phyloP scores from a whole-genome alignment of 2,113 vertebrate species.

The Syrmaticus mikado region DNA sequence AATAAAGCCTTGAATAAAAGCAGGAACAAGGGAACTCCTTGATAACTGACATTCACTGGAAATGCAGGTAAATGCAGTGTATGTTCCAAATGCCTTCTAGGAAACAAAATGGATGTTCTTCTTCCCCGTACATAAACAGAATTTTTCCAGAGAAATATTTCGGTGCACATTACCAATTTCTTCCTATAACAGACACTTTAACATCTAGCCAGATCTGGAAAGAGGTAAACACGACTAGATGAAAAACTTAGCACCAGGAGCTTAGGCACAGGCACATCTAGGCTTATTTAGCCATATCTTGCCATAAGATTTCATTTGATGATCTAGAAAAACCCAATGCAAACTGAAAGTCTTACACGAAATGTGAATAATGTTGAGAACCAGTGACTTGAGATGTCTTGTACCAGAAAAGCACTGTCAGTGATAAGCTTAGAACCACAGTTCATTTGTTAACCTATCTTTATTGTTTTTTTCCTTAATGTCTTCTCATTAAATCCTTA shows the following conservation, averaged over 20 bases:
- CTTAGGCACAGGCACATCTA: background rate
- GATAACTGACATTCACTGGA: background rate
- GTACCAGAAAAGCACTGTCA: background rate
- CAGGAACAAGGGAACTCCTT: background rate
- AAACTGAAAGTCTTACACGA: background rate
- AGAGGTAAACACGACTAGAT: background rate
- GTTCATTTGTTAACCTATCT: background rate
- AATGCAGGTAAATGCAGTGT: background rate
- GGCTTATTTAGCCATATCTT: background rate
- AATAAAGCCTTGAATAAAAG: background rate
- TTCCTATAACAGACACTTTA: background rate
- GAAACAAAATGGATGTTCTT: background rate
- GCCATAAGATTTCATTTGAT: background rate
- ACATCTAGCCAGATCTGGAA: background rate
- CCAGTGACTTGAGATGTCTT: background rate
- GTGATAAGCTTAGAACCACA: background rate
- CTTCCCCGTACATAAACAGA: background rate
- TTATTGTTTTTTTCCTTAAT: background rate
- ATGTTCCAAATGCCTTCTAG: background rate
- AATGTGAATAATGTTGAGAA: background rate
- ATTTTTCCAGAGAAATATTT: background rate
- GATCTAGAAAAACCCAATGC: background rate
- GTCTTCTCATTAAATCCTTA: background rate
- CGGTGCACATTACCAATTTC: background rate
- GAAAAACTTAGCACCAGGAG: background rate